Percentiles rank a stretch among this genome's conserved stretches.
phyloP scores from a whole-genome alignment of 53 echinoderm and acorn worm genomes.

The Astropecten irregularis region DNA sequence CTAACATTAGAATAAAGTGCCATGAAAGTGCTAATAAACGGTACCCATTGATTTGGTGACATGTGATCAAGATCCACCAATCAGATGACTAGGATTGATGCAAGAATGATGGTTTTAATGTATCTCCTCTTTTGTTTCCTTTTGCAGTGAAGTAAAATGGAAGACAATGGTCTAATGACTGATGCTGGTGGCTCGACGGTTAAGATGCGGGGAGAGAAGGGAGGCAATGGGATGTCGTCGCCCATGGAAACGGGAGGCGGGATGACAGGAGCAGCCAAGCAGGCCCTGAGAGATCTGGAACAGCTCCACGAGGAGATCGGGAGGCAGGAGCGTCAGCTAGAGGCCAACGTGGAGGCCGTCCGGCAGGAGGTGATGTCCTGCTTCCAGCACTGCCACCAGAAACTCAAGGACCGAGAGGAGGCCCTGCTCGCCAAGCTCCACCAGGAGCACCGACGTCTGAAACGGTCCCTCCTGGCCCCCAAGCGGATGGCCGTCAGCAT shows the following conservation, averaged over 20 bases:
- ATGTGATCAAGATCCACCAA: too few species aligned
- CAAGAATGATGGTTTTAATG: too few species aligned
- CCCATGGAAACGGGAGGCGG: neutral
- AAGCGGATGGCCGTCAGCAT: conserved; percentile 68
- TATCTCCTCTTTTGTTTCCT: neutral
- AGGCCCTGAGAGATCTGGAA: conserved; percentile 22
- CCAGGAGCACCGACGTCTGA: conserved; percentile 67
- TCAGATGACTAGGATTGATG: too few species aligned
- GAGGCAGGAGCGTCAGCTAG: conserved; percentile 29
- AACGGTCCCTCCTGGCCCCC: conserved; percentile 67
- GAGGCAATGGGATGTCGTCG: neutral
- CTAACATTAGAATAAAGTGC: too few species aligned
- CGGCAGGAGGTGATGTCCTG: conserved; percentile 74
- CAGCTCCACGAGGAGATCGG: conserved; percentile 52
- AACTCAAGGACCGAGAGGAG: conserved; percentile 74
- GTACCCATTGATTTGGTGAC: too few species aligned
- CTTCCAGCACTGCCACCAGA: conserved; percentile 79
- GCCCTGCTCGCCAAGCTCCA: conserved; percentile 68
- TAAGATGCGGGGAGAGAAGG: too few species aligned
- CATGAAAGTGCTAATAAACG: too few species aligned
- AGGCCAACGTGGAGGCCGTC: conserved; percentile 47
- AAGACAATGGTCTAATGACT: neutral
- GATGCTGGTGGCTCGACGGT: neutral
- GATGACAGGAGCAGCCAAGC: neutral
- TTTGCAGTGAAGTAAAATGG: neutral